A percentile compares a stretch with the other conserved stretches of the same genome.
Evolutionary conservation across 2,797 vertebrate genomes (phyloP).

Genomic region (Sternotherus odoratus): DNA sequence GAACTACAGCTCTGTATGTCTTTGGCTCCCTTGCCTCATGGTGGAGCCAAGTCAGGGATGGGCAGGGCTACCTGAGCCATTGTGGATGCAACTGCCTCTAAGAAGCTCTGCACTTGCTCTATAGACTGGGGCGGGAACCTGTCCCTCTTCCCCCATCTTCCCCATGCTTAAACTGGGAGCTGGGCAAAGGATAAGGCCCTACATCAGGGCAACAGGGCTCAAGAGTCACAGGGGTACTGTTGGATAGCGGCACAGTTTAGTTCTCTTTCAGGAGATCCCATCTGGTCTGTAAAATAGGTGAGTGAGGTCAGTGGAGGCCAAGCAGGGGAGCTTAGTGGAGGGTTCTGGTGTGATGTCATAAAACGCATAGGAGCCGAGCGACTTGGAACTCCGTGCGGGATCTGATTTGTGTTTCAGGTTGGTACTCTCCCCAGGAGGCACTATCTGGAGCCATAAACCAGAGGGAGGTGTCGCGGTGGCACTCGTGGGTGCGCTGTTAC

Average conservation of each 20-base stretch:
- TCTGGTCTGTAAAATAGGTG: not conserved
- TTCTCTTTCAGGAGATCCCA: not conserved
- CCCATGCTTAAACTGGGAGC: not conserved
- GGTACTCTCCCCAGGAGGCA: not conserved
- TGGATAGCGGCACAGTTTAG: not conserved
- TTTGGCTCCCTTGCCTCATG: not conserved
- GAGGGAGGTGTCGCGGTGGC: not conserved
- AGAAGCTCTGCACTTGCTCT: not conserved
- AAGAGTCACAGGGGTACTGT: not conserved
- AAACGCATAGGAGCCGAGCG: not conserved
- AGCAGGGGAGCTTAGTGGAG: not conserved
- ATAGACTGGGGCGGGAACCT: not conserved
- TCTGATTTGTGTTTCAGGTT: not conserved
- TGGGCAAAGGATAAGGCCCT: not conserved
- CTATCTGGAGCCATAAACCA: not conserved
- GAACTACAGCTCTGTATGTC: not conserved
- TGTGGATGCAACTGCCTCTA: not conserved
- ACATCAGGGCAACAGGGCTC: not conserved
- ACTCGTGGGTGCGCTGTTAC: not conserved
- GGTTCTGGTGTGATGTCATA: not conserved
- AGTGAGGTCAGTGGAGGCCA: not conserved
- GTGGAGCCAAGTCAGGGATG: not conserved
- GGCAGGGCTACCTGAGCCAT: not conserved
- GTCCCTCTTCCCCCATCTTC: accelerated
- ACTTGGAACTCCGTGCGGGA: not conserved